Percentiles rank a stretch among this genome's conserved stretches.
Evolutionary conservation across 2,797 vertebrate genomes (phyloP).

Genomic region (Schizopygopsis pylzovi): DNA sequence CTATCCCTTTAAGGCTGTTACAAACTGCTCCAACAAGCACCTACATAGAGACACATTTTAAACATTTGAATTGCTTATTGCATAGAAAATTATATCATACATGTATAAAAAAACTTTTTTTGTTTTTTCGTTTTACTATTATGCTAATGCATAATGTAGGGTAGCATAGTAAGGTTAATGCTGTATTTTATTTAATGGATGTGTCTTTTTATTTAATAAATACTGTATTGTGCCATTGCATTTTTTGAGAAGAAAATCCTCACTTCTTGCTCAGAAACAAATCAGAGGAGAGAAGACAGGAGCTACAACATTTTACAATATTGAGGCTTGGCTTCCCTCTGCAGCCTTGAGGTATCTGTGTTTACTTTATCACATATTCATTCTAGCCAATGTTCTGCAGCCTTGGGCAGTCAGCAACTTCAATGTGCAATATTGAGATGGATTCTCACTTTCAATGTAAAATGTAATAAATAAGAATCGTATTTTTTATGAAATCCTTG

Average conservation of each 20-base stretch:
- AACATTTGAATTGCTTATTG: not conserved
- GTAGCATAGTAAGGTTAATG: not conserved
- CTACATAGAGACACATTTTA: not conserved
- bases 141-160: not conserved
- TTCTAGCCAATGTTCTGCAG: not conserved
- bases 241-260: not conserved
- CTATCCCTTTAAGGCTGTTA: not conserved
- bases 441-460: conserved; percentile 14
- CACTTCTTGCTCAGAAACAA: not conserved
- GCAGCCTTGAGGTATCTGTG: conserved; percentile 23
- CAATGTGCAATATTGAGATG: conserved; percentile 15
- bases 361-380: conserved; percentile 34
- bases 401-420: conserved; percentile 31
- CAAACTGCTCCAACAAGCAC: not conserved
- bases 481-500: not conserved
- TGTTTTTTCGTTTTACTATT: not conserved
- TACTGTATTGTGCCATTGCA: not conserved
- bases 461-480: not conserved
- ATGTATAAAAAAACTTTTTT: too few species aligned
- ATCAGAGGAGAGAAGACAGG: not conserved
- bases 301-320: conserved; percentile 5
- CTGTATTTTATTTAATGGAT: not conserved
- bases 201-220: not conserved
- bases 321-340: not conserved
- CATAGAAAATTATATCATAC: not conserved